These are phyloP conservation scores for Trematomus bernacchii DNA, from an alignment of 2,797 vertebrate species.

Conservation along the genomic window DNA sequence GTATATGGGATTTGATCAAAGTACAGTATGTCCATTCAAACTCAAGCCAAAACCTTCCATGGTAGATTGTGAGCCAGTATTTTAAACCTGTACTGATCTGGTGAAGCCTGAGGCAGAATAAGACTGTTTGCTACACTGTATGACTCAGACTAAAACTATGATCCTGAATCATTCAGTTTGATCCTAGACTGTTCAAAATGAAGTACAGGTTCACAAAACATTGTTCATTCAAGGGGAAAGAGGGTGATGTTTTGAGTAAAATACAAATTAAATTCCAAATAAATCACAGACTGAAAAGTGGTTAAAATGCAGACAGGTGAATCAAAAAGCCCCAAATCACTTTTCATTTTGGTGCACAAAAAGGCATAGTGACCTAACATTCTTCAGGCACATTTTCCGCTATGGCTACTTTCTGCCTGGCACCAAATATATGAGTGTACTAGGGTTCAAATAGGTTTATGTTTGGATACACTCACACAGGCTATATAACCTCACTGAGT, in stretches of 20 bases:
- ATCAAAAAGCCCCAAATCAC: no score
- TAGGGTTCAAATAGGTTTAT: no score
- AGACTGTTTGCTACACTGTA: not conserved
- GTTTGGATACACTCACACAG: no score
- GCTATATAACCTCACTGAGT: conserved; percentile 45
- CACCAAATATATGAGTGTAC: no score
- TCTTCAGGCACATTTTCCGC: not conserved
- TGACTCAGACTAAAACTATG: conserved; percentile 64
- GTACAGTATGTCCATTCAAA: not conserved
- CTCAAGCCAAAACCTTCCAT: not conserved
- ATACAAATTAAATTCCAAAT: not conserved
- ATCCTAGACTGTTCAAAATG: not conserved
- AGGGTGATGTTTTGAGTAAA: not conserved
- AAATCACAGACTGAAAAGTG: no score
- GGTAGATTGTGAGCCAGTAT: not conserved
- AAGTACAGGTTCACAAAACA: not conserved
- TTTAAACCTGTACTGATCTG: conserved; percentile 1
- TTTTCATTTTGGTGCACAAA: not conserved
- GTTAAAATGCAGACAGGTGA: no score
- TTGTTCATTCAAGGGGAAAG: not conserved
- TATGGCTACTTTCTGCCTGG: no score
- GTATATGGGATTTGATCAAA: conserved; percentile 10
- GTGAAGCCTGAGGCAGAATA: not conserved
- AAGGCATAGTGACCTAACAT: not conserved
- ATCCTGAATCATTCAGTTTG: conserved; percentile 47